Percentiles rank a stretch among this genome's conserved stretches.
Conservation (phyloP, 92 coral and sea anemone species). For the Heteractis magnifica region DNA sequence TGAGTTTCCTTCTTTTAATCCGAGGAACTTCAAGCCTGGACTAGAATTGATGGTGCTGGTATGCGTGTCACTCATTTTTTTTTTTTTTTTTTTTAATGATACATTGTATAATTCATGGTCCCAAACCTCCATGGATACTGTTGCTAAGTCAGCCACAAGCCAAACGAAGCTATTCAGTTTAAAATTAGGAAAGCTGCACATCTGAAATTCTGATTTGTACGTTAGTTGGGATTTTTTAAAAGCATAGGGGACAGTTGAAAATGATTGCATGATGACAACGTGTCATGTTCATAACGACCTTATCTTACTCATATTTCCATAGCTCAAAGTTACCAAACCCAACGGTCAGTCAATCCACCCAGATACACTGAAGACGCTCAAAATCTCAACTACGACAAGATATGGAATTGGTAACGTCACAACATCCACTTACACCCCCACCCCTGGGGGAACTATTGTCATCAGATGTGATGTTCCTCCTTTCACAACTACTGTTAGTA, state of each 20-base stretch:
- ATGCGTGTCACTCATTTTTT: neutral
- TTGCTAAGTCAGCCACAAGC: too few relatives aligned
- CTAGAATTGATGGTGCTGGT: constrained; percentile 69
- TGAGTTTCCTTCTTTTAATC: neutral
- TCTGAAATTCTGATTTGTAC: too few relatives aligned
- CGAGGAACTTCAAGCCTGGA: constrained; percentile 66
- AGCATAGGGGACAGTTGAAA: too few relatives aligned
- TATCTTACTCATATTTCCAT: neutral
- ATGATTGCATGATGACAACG: too few relatives aligned
- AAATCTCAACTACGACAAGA: constrained; percentile 44
- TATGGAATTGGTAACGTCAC: constrained; percentile 17
- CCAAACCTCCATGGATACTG: too few relatives aligned
- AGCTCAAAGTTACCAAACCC: constrained; percentile 69
- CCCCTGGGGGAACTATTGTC: constrained; percentile 54
- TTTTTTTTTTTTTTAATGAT: neutral
- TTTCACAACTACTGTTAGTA: neutral
- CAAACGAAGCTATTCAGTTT: too few relatives aligned
- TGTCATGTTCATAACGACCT: neutral
- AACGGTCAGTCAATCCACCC: constrained; percentile 57
- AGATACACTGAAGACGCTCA: constrained; percentile 31
- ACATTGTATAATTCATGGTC: too few relatives aligned
- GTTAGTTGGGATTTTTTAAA: too few relatives aligned
- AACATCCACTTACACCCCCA: constrained; percentile 38
- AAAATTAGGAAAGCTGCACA: too few relatives aligned
- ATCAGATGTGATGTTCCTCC: constrained; percentile 18